Evolutionary conservation across 2,888 invertebrate genomes (phyloP).

Genomic region (Sminthurinus aureus): DNA sequence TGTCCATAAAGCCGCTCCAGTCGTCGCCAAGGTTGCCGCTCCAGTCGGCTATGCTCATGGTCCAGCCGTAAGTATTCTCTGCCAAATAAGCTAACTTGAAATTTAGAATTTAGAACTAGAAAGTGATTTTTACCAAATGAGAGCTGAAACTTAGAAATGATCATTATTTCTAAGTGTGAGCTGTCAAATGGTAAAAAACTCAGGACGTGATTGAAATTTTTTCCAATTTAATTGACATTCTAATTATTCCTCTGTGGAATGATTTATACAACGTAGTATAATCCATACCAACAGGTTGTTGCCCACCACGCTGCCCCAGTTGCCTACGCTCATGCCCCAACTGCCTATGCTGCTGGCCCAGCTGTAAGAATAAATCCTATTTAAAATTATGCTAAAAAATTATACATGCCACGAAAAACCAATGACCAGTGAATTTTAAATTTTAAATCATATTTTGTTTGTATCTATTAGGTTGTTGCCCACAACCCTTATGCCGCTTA

Average conservation of each 20-base stretch:
- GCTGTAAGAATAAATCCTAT: not conserved
- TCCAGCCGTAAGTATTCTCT: conserved; percentile 16
- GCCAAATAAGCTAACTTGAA: too few species aligned
- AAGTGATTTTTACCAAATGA: too few species aligned
- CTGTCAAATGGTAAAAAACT: too few species aligned
- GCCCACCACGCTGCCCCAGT: too few species aligned
- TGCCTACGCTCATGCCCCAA: not conserved
- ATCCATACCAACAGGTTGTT: too few species aligned
- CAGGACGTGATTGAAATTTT: too few species aligned
- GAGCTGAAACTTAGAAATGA: too few species aligned
- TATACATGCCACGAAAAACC: not conserved
- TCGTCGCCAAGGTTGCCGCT: conserved; percentile 1
- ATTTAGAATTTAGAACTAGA: too few species aligned
- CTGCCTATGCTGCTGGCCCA: not conserved
- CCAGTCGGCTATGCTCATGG: not conserved
- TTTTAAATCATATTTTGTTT: not conserved
- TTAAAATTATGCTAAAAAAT: not conserved
- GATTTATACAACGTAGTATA: too few species aligned
- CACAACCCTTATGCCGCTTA: not conserved
- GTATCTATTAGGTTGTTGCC: not conserved
- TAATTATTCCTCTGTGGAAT: too few species aligned
- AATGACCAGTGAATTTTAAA: not conserved
- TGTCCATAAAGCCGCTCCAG: not conserved
- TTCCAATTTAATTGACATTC: not conserved
- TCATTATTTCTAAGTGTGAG: too few species aligned